phyloP scores from a whole-genome alignment of 2,888 invertebrate genomes.

The Hartigia nigra region DNA sequence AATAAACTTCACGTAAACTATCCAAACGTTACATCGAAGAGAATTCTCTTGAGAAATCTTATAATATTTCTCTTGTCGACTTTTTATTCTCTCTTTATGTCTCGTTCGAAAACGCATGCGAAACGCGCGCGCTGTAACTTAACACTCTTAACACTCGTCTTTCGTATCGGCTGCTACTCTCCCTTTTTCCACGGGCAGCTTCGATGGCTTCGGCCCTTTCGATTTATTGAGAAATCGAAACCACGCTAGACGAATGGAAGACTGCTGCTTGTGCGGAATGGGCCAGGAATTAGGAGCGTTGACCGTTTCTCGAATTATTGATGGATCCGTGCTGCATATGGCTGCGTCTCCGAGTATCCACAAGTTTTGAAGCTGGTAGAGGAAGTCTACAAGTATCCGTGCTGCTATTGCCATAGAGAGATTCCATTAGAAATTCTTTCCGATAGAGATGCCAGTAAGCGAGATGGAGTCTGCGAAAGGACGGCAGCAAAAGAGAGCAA shows the following conservation, averaged over 20 bases:
- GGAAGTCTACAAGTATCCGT: background rate
- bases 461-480: background rate
- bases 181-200: slow-evolving; percentile 46
- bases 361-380: background rate
- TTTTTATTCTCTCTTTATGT: background rate
- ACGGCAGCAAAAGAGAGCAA: too few species aligned
- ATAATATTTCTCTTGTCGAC: slow-evolving; percentile 1
- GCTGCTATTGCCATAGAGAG: background rate
- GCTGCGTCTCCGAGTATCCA: background rate
- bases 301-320: background rate
- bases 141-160: slow-evolving; percentile 45
- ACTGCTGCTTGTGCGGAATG: background rate
- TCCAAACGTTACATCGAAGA: slow-evolving; percentile 24
- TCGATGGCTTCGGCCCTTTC: slow-evolving; percentile 55
- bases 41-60: background rate
- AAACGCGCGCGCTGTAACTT: slow-evolving; percentile 34
- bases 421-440: background rate
- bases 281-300: too few species aligned
- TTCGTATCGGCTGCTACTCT: slow-evolving; percentile 9
- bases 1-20: slow-evolving; percentile 47
- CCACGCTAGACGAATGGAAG: slow-evolving; percentile 32
- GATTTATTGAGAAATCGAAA: slow-evolving; percentile 66
- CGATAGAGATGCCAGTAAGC: background rate
- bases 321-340: background rate
- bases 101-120: background rate